A percentile compares a stretch with the other conserved stretches of the same genome.
Conservation (phyloP, 2,113 vertebrate species). For the Strix aluco region DNA sequence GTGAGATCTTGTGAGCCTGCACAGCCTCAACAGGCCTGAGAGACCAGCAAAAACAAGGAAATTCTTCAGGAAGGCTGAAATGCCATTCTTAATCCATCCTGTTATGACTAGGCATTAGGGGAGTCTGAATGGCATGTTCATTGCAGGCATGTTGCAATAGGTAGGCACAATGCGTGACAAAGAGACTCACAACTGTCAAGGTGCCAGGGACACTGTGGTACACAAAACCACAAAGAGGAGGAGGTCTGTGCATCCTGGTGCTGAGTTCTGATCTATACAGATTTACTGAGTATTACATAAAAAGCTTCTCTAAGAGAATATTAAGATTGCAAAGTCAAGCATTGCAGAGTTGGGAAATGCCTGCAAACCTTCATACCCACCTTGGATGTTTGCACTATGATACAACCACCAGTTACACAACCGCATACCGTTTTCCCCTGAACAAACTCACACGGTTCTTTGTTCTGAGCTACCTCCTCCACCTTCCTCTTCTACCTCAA, state of each 20-base stretch:
- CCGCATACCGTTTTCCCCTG: not conserved
- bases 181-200: conserved; percentile 11
- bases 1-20: not conserved
- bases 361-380: conserved; percentile 19
- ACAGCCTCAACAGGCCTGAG: not conserved
- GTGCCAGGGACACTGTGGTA: conserved; percentile 43
- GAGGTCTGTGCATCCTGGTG: not conserved
- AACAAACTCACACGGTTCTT: not conserved
- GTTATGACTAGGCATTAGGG: conserved; percentile 64
- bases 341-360: not conserved
- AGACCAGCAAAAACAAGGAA: conserved; percentile 57
- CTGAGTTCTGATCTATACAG: not conserved
- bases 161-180: conserved; percentile 56
- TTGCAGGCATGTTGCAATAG: conserved; percentile 56
- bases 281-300: conserved; percentile 1
- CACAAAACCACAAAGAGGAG: conserved; percentile 20
- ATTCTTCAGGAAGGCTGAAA: conserved; percentile 63
- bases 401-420: conserved; percentile 40
- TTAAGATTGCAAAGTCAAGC: not conserved
- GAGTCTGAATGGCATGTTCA: conserved; percentile 39
- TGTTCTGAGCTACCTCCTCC: not conserved
- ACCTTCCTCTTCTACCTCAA: not conserved
- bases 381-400: not conserved
- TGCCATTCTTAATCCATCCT: conserved; percentile 67
- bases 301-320: not conserved